Evolutionary conservation across 1,140 invertebrate species (phyloP), one percentile per base, ranked within the genome.

Genomic region (Lamellibrachia luymesi): DNA sequence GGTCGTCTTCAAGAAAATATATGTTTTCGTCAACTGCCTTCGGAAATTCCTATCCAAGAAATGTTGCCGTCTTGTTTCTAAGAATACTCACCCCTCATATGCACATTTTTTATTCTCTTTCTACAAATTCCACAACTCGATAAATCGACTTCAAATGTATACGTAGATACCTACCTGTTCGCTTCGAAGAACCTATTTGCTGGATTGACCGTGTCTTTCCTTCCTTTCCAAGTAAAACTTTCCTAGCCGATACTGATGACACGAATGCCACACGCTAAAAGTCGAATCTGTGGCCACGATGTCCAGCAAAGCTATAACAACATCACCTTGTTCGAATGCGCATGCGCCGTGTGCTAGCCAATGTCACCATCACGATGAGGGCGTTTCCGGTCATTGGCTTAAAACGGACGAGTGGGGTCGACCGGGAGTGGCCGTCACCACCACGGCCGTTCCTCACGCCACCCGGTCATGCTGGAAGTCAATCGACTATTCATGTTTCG

Each of bases 341-440:
- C 64, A 22, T 80, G 64, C 64, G 64, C 64, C 13, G 64, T 80
- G 25, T 22, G 64, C 64, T 80, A 22, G 5, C 64, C 64, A 80
- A 80, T 22, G 64, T 80, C 64, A 80, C 13, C 64, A 80, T 80
- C 64, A 22, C 64, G 13, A 80, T 6, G 64, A 80, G 64, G 64
- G 64, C 64, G 64, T 80, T 80, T 80, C 64, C 64, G 64, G 64
- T 80, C 64, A 80, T 80, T 80, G 64, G 64, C 64, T 80, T 80
- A 80, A 2, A 80, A 80, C 25, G 64, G 64, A 80, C 64, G 64
- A 80, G 0, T 10, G 13, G 13, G 64, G 64, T 22, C 13, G 64
- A 80, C 13, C 64, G 64, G 64, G 64, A 80, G 64, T 80, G 64
- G 64, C 64, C 64, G 17, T 80, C 64, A 80, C 64, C 64, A 80